A percentile compares a stretch with the other conserved stretches of the same genome.
These are phyloP conservation scores for Telmatherina bonti DNA, from an alignment of 2,797 vertebrate species.

Conservation along the genomic window DNA sequence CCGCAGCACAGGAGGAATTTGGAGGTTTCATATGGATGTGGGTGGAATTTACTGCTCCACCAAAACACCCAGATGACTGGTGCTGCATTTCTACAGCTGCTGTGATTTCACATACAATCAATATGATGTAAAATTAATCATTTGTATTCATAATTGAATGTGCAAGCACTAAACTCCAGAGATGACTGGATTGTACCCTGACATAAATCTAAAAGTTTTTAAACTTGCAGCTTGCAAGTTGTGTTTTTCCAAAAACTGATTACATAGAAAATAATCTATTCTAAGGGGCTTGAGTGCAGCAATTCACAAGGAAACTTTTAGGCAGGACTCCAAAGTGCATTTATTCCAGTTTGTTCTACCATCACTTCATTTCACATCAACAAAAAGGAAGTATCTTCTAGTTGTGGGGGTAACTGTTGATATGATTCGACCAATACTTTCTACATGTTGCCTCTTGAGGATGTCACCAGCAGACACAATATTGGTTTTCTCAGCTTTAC, in stretches of 20 bases:
- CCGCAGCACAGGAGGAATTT: slow-evolving; percentile 29
- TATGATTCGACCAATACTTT: no score
- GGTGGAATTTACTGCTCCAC: slow-evolving; percentile 38
- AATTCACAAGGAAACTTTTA: no score
- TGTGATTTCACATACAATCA: neutral
- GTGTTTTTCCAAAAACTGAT: no score
- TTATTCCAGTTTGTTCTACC: no score
- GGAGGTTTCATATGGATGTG: slow-evolving; percentile 30
- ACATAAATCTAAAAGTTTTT: neutral
- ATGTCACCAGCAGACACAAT: no score
- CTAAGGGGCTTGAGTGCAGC: neutral
- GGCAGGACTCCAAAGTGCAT: no score
- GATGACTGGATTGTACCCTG: neutral
- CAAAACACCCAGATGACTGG: slow-evolving; percentile 29
- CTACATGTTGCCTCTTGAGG: no score
- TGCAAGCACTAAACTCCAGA: neutral
- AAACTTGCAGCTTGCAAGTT: neutral
- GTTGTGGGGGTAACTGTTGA: no score
- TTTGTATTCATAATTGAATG: neutral
- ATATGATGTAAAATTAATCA: slow-evolving; percentile 17
- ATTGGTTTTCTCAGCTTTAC: no score
- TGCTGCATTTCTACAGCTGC: neutral
- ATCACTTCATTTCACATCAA: no score
- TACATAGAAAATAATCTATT: neutral
- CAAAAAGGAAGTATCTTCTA: no score